Conservation (phyloP, 2,113 vertebrate genomes). For the Ciconia maguari region DNA sequence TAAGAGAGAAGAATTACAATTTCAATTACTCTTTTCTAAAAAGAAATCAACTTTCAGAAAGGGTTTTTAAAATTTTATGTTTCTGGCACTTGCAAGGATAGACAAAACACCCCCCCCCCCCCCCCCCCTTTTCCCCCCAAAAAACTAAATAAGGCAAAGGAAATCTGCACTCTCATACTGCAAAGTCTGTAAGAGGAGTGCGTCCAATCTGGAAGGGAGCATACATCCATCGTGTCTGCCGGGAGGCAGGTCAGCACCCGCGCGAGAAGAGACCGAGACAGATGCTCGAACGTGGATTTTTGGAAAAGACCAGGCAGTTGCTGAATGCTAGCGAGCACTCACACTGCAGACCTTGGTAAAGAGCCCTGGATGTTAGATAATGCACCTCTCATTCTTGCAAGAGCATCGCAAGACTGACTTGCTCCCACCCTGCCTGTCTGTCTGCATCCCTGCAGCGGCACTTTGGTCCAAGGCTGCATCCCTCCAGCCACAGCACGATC, state of each 20-base stretch:
- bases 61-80: neutral
- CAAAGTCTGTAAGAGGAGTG: neutral
- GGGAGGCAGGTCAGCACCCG: neutral
- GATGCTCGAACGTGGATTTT: neutral
- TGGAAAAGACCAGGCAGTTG: neutral
- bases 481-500: rapidly evolving
- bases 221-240: neutral
- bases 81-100: slow-evolving; percentile 24
- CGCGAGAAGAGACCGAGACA: rapidly evolving
- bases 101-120: neutral
- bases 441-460: neutral
- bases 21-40: neutral
- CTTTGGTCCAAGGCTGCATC: neutral
- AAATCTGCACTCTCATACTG: slow-evolving; percentile 9
- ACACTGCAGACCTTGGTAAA: neutral
- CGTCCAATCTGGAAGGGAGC: neutral
- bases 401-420: neutral
- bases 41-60: neutral
- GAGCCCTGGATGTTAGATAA: neutral
- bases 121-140: neutral
- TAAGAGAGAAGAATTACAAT: neutral
- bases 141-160: slow-evolving; percentile 54
- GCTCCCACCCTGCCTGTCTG: rapidly evolving
- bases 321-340: neutral
- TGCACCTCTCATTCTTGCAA: neutral